Percentiles rank a stretch among this genome's conserved stretches.
phyloP scores from a whole-genome alignment of 2,113 vertebrate genomes.

The Axis porcinus region DNA sequence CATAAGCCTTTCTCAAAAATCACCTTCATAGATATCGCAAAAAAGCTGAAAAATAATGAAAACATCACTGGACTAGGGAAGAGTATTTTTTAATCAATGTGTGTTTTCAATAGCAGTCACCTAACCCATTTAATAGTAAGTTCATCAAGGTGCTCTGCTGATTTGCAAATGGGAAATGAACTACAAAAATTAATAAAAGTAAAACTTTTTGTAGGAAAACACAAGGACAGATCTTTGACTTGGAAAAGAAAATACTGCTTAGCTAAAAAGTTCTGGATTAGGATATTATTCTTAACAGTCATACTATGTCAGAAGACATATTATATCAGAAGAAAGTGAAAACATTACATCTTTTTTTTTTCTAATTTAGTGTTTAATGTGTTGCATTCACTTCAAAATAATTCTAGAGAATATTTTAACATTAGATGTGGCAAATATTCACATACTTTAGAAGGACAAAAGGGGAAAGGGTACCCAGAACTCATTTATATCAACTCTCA shows the following conservation, averaged over 20 bases:
- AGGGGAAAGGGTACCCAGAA: constrained; percentile 36
- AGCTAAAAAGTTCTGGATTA: neutral
- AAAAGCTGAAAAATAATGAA: constrained; percentile 34
- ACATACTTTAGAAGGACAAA: neutral
- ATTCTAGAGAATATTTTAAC: constrained; percentile 16
- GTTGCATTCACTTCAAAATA: constrained; percentile 31
- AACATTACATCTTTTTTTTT: neutral
- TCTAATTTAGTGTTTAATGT: neutral
- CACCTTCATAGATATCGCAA: neutral
- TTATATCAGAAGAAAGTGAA: constrained; percentile 9
- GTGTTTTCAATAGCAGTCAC: constrained; percentile 44
- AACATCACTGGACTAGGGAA: neutral
- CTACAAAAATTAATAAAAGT: constrained; percentile 20
- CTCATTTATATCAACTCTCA: constrained; percentile 53
- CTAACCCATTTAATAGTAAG: constrained; percentile 35
- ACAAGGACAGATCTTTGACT: neutral
- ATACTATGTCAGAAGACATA: neutral
- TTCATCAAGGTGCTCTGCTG: constrained; percentile 44
- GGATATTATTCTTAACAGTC: neutral
- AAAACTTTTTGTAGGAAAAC: neutral
- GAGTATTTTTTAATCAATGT: constrained; percentile 45
- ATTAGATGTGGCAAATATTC: constrained; percentile 43
- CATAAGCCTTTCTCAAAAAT: constrained; percentile 36
- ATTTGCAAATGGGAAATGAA: constrained; percentile 41
- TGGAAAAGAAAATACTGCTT: neutral